Evolutionary conservation across 2,888 invertebrate species (phyloP), one percentile per base, ranked within the genome.

Genomic region (Drosophila pseudotakahashii): DNA sequence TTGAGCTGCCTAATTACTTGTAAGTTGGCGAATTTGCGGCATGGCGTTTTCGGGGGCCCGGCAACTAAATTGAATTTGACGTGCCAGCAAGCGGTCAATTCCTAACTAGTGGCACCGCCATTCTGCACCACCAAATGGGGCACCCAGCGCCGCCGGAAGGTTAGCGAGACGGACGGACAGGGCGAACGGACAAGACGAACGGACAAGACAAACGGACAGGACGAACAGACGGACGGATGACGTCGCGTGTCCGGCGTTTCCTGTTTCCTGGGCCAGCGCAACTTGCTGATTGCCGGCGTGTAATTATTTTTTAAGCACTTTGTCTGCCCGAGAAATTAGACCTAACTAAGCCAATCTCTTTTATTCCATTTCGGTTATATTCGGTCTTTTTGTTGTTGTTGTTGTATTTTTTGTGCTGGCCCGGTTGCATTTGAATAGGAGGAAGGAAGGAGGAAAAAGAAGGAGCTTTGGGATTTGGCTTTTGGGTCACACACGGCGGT

Each of bases 1-100:
- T 73, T 75, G 71, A 79, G 81, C 78, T 85, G 90, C 86, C 90
- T 90, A 90, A 90, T 90, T 91, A 89, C 89, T 90, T 89, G 89
- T 79, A 82, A 90, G 85, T 90, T 84, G 85, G 83, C 76, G 81
- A 89, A 87, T 81, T 89, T 90, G 90, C 77, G 88, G 90, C 80
- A 75, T 81, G 79, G 72, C 88, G 76, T 59, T 81, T 57, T 58
- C 41, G 67, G 74, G 74, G 73, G 37, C 41, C 53, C 52, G 42
- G 78, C 80, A 78, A 78, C 81, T 81, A 89, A 90, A 90, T 90
- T 90, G 87, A 90, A 90, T 90, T 90, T 83, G 81, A 61, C 54
- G 73, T 62, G 45, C 47, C 50, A 36, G 70, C 59, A 53, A 61
- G 53, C 71, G 73, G 73, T 73, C 67, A 73, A 73, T 73, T 73